Percentiles rank a stretch among this genome's conserved stretches.
phyloP scores from a whole-genome alignment of 2,797 vertebrate genomes.

The Urocyon cinereoargenteus region DNA sequence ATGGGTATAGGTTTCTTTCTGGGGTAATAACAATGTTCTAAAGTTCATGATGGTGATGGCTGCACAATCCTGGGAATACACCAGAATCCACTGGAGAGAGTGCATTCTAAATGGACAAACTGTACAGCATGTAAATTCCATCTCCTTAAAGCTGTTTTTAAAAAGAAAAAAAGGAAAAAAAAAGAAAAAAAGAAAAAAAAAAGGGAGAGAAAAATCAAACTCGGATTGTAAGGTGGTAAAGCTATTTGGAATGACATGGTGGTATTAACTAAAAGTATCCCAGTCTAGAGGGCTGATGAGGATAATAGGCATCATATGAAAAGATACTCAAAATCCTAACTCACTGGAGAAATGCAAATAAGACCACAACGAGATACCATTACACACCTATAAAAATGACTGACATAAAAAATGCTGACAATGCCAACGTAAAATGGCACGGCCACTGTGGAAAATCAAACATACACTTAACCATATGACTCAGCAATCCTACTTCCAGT shows the following conservation, averaged over 20 bases:
- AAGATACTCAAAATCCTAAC: background rate
- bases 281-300: background rate
- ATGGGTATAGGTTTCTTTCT: background rate
- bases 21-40: background rate
- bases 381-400: background rate
- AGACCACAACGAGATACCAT: background rate
- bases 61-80: background rate
- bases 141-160: background rate
- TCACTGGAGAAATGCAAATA: background rate
- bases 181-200: too few species aligned
- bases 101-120: background rate
- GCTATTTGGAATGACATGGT: background rate
- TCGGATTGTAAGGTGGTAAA: background rate
- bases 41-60: background rate
- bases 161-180: too few species aligned
- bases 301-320: background rate
- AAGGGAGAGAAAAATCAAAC: background rate
- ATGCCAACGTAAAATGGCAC: background rate
- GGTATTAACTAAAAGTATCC: background rate
- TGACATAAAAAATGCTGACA: background rate
- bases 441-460: background rate
- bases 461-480: background rate
- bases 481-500: background rate
- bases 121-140: background rate
- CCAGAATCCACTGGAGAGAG: background rate